A percentile compares a stretch with the other conserved stretches of the same genome.
These are phyloP conservation scores for Andrena bucephala DNA, from an alignment of 2,888 invertebrate species.

Conservation along the genomic window DNA sequence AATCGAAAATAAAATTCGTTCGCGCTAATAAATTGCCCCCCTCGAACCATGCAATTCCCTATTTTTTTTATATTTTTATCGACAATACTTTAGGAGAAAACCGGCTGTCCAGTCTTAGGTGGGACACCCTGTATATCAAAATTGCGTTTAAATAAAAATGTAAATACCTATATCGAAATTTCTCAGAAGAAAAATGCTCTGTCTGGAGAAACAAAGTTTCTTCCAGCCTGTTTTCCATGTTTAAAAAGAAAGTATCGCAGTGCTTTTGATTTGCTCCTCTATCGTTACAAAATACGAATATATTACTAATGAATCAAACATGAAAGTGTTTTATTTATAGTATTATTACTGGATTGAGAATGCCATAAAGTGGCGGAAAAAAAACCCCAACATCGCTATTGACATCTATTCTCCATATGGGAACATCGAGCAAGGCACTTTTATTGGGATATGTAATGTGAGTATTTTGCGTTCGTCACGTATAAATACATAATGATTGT, in stretches of 20 bases:
- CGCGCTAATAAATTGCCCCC: too few relatives aligned
- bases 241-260: background rate
- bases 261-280: too few relatives aligned
- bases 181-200: too few relatives aligned
- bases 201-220: background rate
- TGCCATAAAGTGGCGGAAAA: conserved; percentile 80
- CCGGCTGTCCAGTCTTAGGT: too few relatives aligned
- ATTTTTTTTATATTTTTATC: too few relatives aligned
- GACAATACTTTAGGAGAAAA: too few relatives aligned
- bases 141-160: background rate
- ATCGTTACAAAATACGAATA: background rate
- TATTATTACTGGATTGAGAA: conserved; percentile 83
- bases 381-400: conserved; percentile 77
- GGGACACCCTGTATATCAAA: too few relatives aligned
- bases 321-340: conserved; percentile 47
- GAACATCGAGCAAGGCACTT: conserved; percentile 82
- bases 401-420: conserved; percentile 85
- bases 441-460: conserved; percentile 73
- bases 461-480: conserved; percentile 53
- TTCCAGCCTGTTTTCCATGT: background rate
- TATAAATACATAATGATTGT: conserved; percentile 14
- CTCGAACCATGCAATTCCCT: too few relatives aligned
- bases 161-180: background rate
- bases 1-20: too few relatives aligned
- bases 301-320: conserved; percentile 43